Evolutionary conservation across 2,797 vertebrate species (phyloP), one percentile per base, ranked within the genome.

Genomic region (Tamandua tetradactyla): DNA sequence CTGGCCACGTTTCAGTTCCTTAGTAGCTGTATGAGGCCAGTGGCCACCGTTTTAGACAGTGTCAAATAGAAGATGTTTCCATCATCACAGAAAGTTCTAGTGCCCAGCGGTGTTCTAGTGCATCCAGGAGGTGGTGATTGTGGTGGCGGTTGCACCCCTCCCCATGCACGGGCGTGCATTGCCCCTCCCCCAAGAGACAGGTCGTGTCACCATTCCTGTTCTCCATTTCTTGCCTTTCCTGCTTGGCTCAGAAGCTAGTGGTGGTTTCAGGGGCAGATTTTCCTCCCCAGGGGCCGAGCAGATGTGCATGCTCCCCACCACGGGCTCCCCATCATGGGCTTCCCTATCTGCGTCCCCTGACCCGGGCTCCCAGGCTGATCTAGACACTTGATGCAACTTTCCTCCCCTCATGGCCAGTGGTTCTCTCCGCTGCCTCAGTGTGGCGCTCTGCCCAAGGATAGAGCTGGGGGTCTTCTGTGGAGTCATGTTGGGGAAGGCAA

Each of bases 171-270:
- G 1, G 1, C 4, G 12, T 10, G 6, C 32, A 13, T 72, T 1
- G 3, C 7, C 18, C 15, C 15, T 40, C 52, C 62, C 23, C 0
- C 2, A 7, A 71, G 66, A 66, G 37, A 7, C 49, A 44, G 15
- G 0, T 13, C 0, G 0, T 23, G 12, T 37, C 47, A 10, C n/a
- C 0, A 1, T 25, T 47, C 35, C 49, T 1, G 2, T 20, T 40
- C n/a, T 71, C 25, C 7, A 7, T 12, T 68, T 55, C 35, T 40
- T 57, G 1, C 40, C 55, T 4, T 0, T 7, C 37, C 40, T 72
- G n/a, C 71, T 84, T 57, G 69, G 62, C 71, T 52, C 72, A 23
- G 57, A 52, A 68, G 30, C 66, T 44, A 57, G 57, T 80, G 74
- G 35, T 22, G 4, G 7, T 30, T 37, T 55, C 0, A 12, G n/a